Percentiles rank a stretch among this genome's conserved stretches.
phyloP scores from a whole-genome alignment of 2,888 invertebrate genomes.

The Euphydryas editha region DNA sequence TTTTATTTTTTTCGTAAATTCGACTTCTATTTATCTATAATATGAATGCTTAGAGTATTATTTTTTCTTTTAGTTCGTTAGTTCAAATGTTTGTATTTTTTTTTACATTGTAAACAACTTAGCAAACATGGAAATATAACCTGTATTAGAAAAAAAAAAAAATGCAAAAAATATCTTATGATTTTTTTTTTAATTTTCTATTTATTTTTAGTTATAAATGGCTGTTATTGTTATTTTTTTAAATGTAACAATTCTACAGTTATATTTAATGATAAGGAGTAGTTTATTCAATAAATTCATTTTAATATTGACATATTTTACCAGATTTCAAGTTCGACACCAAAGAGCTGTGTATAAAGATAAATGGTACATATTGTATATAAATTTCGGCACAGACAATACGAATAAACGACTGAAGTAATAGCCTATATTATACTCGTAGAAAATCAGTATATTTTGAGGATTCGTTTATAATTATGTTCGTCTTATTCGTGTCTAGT shows the following conservation, averaged over 20 bases:
- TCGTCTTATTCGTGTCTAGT: conserved; percentile 17
- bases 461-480: conserved; percentile 6
- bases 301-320: conserved; percentile 27
- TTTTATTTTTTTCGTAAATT: background rate
- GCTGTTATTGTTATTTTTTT: conserved; percentile 23
- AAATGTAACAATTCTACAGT: conserved; percentile 9
- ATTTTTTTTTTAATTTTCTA: conserved; percentile 13
- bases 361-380: conserved; percentile 56
- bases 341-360: conserved; percentile 70
- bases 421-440: background rate
- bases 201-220: conserved; percentile 30
- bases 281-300: conserved; percentile 22
- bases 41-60: conserved; percentile 40
- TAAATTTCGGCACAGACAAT: conserved; percentile 46
- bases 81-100: background rate
- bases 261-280: conserved; percentile 10
- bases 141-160: background rate
- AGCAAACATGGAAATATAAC: background rate
- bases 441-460: background rate
- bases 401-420: conserved; percentile 9
- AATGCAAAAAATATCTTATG: background rate
- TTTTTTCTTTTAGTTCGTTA: conserved; percentile 17
- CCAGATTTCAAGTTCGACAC: conserved; percentile 61
- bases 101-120: background rate
- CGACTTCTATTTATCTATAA: background rate